These are phyloP conservation scores for Cataglyphis cursor DNA, from an alignment of 2,888 invertebrate species.

Conservation along the genomic window DNA sequence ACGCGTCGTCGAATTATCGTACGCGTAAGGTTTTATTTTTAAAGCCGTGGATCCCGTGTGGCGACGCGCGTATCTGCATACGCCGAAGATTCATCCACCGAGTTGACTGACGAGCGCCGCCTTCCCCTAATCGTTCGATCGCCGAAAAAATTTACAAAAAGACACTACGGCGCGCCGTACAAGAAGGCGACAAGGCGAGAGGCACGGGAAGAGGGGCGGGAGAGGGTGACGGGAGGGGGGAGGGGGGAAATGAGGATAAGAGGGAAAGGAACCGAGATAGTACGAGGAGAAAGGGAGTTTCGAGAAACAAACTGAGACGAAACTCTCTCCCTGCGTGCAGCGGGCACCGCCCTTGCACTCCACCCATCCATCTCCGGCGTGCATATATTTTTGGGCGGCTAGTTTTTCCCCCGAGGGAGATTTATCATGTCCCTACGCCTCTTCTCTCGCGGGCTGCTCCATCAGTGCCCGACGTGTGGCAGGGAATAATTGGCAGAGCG, in stretches of 20 bases:
- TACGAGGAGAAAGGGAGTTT: constrained; percentile 59
- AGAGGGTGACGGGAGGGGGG: neutral
- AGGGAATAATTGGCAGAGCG: constrained; percentile 77
- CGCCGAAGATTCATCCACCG: constrained; percentile 72
- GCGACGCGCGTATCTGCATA: constrained; percentile 72
- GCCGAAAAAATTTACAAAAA: constrained; percentile 82
- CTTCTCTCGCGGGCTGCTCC: constrained; percentile 76
- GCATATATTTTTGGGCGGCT: constrained; percentile 83
- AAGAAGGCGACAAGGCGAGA: constrained; percentile 34
- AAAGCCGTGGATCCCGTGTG: constrained; percentile 22
- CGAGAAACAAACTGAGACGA: constrained; percentile 79
- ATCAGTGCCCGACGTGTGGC: constrained; percentile 76
- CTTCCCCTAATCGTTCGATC: constrained; percentile 84
- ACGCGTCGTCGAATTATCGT: constrained; percentile 36
- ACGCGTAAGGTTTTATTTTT: constrained; percentile 49
- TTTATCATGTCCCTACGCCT: constrained; percentile 82
- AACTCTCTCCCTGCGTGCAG: constrained; percentile 72
- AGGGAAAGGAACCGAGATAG: constrained; percentile 46
- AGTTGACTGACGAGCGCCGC: constrained; percentile 81
- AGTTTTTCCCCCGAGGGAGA: constrained; percentile 80
- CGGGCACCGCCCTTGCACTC: constrained; percentile 83
- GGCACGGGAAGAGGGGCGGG: constrained; percentile 15
- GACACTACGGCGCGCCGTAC: constrained; percentile 43
- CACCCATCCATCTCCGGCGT: constrained; percentile 84
- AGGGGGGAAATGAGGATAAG: neutral